Percentiles rank a stretch among this genome's conserved stretches.
Conservation (phyloP, 2,888 invertebrate species). For the Incurvaria masculella region DNA sequence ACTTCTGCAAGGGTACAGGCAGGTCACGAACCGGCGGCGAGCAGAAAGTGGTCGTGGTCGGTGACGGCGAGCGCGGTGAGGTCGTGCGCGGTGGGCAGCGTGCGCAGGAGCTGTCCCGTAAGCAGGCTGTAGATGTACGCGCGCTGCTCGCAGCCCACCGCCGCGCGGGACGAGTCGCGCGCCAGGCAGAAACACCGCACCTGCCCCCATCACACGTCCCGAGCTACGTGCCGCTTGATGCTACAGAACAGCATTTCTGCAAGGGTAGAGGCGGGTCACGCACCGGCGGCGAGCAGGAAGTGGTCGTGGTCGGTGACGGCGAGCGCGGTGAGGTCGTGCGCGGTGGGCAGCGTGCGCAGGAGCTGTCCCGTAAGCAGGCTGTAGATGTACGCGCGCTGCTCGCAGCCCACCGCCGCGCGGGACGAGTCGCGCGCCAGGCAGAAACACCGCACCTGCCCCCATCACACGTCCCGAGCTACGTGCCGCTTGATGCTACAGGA, state of each 20-base stretch:
- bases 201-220: too few relatives aligned
- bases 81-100: slow-evolving; percentile 64
- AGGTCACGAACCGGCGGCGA: slow-evolving; percentile 80
- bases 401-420: slow-evolving; percentile 77
- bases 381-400: slow-evolving; percentile 77
- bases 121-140: slow-evolving; percentile 83
- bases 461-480: too few relatives aligned
- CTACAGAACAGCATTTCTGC: too few relatives aligned
- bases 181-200: slow-evolving; percentile 74
- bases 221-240: too few relatives aligned
- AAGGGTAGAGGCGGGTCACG: too few relatives aligned
- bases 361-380: slow-evolving; percentile 78
- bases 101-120: slow-evolving; percentile 67
- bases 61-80: slow-evolving; percentile 69
- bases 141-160: slow-evolving; percentile 78
- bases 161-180: slow-evolving; percentile 76
- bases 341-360: slow-evolving; percentile 64
- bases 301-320: slow-evolving; percentile 78
- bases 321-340: slow-evolving; percentile 62
- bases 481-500: too few relatives aligned
- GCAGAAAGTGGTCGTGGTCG: slow-evolving; percentile 77
- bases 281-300: slow-evolving; percentile 75
- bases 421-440: slow-evolving; percentile 78
- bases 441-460: slow-evolving; percentile 64
- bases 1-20: too few relatives aligned